A percentile compares a stretch with the other conserved stretches of the same genome.
Conservation (phyloP, 1,140 invertebrate genomes). For the Tetramorium simillimum region DNA sequence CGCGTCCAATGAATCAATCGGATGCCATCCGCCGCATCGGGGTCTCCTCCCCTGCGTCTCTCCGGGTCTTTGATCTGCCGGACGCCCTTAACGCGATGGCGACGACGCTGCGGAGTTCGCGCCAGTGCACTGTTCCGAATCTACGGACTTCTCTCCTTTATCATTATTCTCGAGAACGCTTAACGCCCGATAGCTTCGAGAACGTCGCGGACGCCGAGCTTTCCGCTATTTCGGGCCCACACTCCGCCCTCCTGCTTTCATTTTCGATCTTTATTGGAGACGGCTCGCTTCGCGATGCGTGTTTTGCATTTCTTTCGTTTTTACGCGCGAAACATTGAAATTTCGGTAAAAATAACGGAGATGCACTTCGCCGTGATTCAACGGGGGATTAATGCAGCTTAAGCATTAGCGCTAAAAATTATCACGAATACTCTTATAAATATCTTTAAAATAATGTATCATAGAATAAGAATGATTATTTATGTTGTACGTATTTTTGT, state of each 20-base stretch:
- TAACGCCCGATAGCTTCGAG: slow-evolving; percentile 10
- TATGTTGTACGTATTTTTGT: background rate
- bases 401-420: background rate
- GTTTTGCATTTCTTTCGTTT: background rate
- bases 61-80: slow-evolving; percentile 51
- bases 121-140: slow-evolving; percentile 4
- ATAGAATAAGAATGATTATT: background rate
- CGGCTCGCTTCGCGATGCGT: background rate
- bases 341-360: slow-evolving; percentile 33
- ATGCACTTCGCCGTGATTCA: background rate
- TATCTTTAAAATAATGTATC: background rate
- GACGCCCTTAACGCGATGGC: slow-evolving; percentile 60
- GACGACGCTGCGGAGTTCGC: slow-evolving; percentile 13
- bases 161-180: slow-evolving; percentile 31
- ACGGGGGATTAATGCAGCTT: background rate
- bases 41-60: slow-evolving; percentile 44
- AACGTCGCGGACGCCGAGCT: background rate
- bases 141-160: slow-evolving; percentile 41
- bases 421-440: background rate
- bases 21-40: slow-evolving; percentile 61
- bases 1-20: slow-evolving; percentile 82
- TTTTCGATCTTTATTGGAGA: slow-evolving; percentile 19
- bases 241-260: background rate
- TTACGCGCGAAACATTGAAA: background rate
- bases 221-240: slow-evolving; percentile 23